phyloP scores from a whole-genome alignment of 2,797 vertebrate species.

The Microctenopoma lineatum region DNA sequence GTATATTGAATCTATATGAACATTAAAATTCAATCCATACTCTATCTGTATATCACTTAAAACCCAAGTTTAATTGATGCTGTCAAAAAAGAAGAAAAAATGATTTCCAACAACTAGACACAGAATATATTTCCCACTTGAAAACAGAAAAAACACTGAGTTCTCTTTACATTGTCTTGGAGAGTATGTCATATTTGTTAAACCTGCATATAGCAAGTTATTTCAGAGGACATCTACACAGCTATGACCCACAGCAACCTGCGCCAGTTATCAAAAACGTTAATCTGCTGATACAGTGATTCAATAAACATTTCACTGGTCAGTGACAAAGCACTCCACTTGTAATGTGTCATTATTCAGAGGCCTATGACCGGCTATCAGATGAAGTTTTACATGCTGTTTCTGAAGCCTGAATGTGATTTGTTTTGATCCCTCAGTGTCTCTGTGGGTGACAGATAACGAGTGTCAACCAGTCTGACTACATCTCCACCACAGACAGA shows the following conservation, averaged over 20 bases:
- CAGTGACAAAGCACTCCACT: slow-evolving; percentile 38
- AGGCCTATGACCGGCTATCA: slow-evolving; percentile 52
- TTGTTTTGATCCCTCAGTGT: slow-evolving; percentile 71
- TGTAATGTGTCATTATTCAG: slow-evolving; percentile 53
- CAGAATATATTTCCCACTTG: too few relatives aligned
- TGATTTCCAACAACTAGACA: too few relatives aligned
- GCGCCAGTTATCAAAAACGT: not conserved
- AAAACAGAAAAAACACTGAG: too few relatives aligned
- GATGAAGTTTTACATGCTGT: slow-evolving; percentile 78
- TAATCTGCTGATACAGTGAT: slow-evolving; percentile 25
- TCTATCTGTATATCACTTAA: too few relatives aligned
- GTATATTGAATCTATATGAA: too few relatives aligned
- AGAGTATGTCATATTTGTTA: not conserved
- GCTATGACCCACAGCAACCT: not conserved
- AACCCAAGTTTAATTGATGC: too few relatives aligned
- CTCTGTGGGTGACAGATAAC: slow-evolving; percentile 76
- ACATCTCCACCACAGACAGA: slow-evolving; percentile 70
- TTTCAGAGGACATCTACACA: slow-evolving; percentile 3
- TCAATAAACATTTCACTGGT: slow-evolving; percentile 43
- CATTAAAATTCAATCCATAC: too few relatives aligned
- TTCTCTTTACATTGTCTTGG: not conserved
- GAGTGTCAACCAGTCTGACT: slow-evolving; percentile 67
- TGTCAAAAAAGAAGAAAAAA: too few relatives aligned
- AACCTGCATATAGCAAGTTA: slow-evolving; percentile 2
- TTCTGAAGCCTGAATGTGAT: slow-evolving; percentile 70